Conservation (phyloP, 2,113 vertebrate species). For the Pomatorhinus ruficollis region DNA sequence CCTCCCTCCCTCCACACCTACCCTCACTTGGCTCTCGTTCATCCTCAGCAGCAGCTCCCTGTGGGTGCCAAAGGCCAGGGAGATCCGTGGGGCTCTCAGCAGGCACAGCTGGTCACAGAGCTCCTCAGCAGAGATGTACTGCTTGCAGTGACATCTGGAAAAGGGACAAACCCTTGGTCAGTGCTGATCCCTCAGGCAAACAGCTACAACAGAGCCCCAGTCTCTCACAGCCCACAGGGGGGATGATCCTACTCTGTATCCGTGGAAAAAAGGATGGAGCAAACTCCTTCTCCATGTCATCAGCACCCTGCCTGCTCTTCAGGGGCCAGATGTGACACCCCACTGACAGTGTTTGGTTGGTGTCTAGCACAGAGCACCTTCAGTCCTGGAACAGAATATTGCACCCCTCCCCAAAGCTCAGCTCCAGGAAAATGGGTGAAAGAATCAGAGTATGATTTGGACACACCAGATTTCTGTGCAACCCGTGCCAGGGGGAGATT, state of each 20-base stretch:
- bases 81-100: constrained; percentile 77
- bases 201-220: background rate
- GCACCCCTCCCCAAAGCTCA: background rate
- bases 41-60: constrained; percentile 78
- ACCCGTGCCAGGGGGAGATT: background rate
- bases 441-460: background rate
- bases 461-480: background rate
- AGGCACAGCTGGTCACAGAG: constrained; percentile 86
- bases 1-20: background rate
- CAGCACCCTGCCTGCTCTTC: background rate
- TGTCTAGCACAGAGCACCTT: background rate
- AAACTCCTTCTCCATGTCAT: background rate
- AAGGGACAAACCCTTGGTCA: background rate
- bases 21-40: constrained; percentile 48
- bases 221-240: background rate
- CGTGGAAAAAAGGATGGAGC: background rate
- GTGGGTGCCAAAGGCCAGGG: constrained; percentile 70
- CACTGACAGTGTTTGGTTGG: background rate
- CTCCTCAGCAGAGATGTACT: constrained; percentile 86
- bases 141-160: constrained; percentile 82
- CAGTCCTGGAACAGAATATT: background rate
- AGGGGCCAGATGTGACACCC: background rate
- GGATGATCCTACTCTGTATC: background rate
- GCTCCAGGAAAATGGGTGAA: background rate
- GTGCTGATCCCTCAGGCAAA: background rate